Conservation (phyloP, 2,888 invertebrate species). For the Luperina testacea region DNA sequence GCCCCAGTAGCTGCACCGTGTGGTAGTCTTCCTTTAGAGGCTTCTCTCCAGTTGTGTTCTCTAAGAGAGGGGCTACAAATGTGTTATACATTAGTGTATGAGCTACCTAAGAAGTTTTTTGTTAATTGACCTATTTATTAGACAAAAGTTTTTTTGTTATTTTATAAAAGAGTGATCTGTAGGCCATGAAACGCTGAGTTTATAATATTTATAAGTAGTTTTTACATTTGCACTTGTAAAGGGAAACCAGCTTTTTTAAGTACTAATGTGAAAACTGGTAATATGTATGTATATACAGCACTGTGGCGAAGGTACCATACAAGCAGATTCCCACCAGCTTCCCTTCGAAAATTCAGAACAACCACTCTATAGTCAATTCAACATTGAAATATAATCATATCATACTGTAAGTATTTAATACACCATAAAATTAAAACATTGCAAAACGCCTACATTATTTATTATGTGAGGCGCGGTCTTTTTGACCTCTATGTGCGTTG, state of each 20-base stretch:
- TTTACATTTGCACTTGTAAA: background rate
- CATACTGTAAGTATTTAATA: no score
- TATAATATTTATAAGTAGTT: background rate
- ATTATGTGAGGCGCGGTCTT: no score
- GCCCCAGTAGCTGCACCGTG: constrained; percentile 98
- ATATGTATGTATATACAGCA: background rate
- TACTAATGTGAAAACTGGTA: background rate
- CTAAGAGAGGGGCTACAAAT: constrained; percentile 95
- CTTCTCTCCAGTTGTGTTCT: constrained; percentile 97
- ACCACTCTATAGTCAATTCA: no score
- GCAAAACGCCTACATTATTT: no score
- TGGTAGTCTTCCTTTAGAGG: constrained; percentile 98
- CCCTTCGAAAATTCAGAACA: no score
- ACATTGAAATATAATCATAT: no score
- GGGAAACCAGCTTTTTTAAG: background rate
- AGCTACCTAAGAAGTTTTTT: background rate
- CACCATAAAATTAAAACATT: no score
- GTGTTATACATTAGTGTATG: constrained; percentile 18
- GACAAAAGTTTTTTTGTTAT: background rate
- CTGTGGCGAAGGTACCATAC: no score
- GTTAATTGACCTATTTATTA: background rate
- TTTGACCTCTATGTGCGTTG: no score
- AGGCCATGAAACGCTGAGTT: background rate
- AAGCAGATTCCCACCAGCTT: no score
- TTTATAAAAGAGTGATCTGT: background rate